Base-by-base conservation (phyloP, 2,888 invertebrate species). In the Pseudanteris insignis region DNA sequence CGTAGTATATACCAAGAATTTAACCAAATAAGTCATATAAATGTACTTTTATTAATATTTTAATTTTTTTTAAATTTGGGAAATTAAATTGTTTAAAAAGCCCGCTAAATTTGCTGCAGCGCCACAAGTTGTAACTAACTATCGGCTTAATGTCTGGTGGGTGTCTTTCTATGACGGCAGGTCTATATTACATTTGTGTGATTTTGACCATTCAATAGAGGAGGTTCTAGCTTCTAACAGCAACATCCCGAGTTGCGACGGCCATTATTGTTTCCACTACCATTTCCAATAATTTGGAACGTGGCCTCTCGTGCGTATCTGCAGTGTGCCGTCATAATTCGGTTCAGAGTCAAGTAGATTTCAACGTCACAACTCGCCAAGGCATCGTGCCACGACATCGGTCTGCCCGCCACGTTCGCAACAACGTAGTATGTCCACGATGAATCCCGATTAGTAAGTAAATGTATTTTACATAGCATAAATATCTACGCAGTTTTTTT, bases 361-460 rank as follows among this genome's bases (percentile, higher is more conserved):
- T 44, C 25, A 53, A 30, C 41, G 25, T 47, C 40, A 21, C 32
- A 44, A 26, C 37, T 43, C 43, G 24, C 9, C 29, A 21, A 62
- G 63, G 37, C 50, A 55, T 41, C 43, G 50, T 50, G 46, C 51
- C 50, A 63, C 55, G 43, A 55, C 55, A 57, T 64, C 50, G 55
- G 48, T 60, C 41, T 54, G 55, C 51, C 60, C 59, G 60, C 63
- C 55, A 51, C 67, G 64, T 68, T 65, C 64, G 65, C 67, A 69
- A 62, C 67, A 68, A 63, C 74, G 66, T 78, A 79, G 72, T 66
- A 81, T 81, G 81, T 79, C 79, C 77, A 81, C 80, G 72, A 81
- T 81, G 81, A 81, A 81, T 78, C 81, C 81, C 63, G 81, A 81
- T 72, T 81, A 81, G 81, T 81, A 70, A 81, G 81, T 81, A 76